Evolutionary conservation across 1,140 invertebrate genomes (phyloP), one percentile per base, ranked within the genome.

Genomic region (Lepidurus apus): DNA sequence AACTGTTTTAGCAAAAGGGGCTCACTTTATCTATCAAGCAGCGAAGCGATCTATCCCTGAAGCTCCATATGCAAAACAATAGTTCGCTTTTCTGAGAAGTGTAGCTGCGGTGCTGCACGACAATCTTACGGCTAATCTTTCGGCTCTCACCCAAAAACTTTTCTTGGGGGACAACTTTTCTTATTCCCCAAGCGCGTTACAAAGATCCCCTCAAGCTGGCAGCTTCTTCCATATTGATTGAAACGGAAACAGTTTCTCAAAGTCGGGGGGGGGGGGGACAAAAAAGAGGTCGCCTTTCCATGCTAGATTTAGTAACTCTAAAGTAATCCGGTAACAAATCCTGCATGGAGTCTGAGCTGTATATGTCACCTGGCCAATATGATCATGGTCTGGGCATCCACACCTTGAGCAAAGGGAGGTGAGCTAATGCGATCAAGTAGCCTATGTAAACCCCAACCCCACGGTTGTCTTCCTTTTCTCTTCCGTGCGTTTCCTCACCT

Each of bases 1-100:
- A 65, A 65, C 53, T 65, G 53, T 65, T 65, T 65, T 65, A 65
- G 53, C 53, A 5, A 65, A 65, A 65, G 53, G 53, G 53, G 13
- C 13, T 65, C 53, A 65, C 53, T 65, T 65, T 65, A 65, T 65
- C 53, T 65, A 65, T 65, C 53, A 65, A 65, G 17, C 53, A 65
- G 53, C 9, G 53, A 65, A 65, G 53, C 53, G 53, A 65, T 65
- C 53, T 7, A 65, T 65, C 53, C 53, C 53, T 65, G 53, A 7
- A 65, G 53, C 53, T 65, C 53, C 53, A n/a, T 65, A 65, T 65
- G 53, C 53, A 65, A 65, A 65, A 65, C 53, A 65, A 65, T 65
- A 65, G 53, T 65, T 65, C 21, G 53, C 53, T 21, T 21, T 65
- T 65, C 53, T 17, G 34, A 34, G 34, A 34, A 34, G 34, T 21